Percentiles rank a stretch among this genome's conserved stretches.
These are phyloP conservation scores for Oreamnos americanus DNA, from an alignment of 2,113 vertebrate genomes.

Conservation along the genomic window DNA sequence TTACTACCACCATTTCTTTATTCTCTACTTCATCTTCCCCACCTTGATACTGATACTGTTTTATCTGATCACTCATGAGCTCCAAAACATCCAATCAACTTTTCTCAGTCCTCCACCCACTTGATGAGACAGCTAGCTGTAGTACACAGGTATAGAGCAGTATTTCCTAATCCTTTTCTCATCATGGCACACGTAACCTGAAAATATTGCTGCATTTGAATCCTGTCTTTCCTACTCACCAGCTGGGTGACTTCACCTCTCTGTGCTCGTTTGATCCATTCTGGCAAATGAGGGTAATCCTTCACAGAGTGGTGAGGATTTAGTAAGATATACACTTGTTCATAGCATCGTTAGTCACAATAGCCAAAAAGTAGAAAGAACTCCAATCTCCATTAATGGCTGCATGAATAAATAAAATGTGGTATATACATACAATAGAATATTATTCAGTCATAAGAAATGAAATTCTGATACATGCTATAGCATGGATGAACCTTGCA, in stretches of 20 bases:
- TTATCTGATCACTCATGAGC: neutral
- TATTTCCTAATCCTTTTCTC: neutral
- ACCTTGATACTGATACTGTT: neutral
- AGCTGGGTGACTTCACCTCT: neutral
- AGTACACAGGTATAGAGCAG: neutral
- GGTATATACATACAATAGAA: neutral
- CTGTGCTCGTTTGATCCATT: neutral
- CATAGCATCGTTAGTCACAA: neutral
- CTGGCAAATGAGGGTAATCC: neutral
- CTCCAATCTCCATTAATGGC: neutral
- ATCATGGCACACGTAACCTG: neutral
- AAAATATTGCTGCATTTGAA: neutral
- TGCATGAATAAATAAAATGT: slow-evolving; percentile 8
- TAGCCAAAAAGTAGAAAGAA: neutral
- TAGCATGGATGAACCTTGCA: neutral
- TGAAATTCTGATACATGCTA: neutral
- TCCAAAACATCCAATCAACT: neutral
- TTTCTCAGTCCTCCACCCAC: neutral
- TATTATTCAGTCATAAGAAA: neutral
- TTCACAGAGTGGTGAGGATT: neutral
- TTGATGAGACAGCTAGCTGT: neutral
- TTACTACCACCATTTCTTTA: neutral
- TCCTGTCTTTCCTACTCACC: neutral
- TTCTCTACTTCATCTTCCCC: neutral
- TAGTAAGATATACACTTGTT: neutral